Conservation (phyloP, 92 coral and sea anemone species). For the Meandrina meandrites region DNA sequence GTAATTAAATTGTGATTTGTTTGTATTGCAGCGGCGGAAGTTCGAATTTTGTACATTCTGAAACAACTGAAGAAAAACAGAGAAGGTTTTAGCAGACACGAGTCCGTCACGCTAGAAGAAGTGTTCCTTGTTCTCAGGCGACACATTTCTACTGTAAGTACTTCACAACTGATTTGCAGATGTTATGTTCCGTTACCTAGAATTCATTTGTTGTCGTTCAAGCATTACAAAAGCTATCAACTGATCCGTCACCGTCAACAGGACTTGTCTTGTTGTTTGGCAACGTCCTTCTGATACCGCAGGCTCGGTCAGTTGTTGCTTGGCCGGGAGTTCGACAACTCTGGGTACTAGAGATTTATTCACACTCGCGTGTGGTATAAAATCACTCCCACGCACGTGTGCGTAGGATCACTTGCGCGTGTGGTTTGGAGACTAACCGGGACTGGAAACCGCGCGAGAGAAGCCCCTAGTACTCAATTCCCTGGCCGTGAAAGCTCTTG, state of each 20-base stretch:
- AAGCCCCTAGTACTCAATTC: not conserved
- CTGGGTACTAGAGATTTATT: not conserved
- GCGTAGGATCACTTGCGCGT: not conserved
- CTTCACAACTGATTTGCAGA: not conserved
- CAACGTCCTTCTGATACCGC: not conserved
- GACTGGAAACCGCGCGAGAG: not conserved
- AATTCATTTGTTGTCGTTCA: not conserved
- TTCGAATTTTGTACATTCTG: constrained; percentile 82
- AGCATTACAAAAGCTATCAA: too few species aligned
- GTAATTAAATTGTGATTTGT: not conserved
- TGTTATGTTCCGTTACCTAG: too few species aligned
- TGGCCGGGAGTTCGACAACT: too few species aligned
- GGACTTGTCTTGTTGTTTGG: not conserved
- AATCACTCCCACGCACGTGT: not conserved
- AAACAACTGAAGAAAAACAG: constrained; percentile 74
- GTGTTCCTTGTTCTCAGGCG: constrained; percentile 80
- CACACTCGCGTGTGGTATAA: not conserved
- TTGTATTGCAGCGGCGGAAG: constrained; percentile 80
- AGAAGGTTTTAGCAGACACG: constrained; percentile 72
- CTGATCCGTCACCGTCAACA: too few species aligned
- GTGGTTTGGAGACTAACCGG: too few species aligned
- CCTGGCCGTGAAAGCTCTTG: not conserved
- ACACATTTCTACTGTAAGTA: constrained; percentile 90
- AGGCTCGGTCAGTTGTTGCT: not conserved
- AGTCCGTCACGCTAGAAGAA: constrained; percentile 79